phyloP scores from a whole-genome alignment of 37 sponge, comb jelly and placozoan species.

The Petrosia ficiformis region DNA sequence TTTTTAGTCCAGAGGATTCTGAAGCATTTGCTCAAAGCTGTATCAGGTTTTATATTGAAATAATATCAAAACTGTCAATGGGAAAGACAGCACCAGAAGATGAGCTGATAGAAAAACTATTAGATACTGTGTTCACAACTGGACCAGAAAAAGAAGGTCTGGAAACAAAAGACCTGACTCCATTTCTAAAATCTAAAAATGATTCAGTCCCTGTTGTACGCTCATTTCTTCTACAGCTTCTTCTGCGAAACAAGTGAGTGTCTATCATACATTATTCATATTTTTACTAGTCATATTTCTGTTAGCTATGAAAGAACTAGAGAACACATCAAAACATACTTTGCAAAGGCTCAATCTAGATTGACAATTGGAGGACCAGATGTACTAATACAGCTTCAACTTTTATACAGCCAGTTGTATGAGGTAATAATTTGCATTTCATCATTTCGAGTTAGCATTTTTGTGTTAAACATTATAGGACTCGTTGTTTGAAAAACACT shows the following conservation, averaged over 20 bases:
- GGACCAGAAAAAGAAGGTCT: slow-evolving; percentile 1
- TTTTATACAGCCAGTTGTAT: neutral
- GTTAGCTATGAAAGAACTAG: neutral
- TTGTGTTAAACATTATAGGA: too few species aligned
- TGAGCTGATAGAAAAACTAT: slow-evolving; percentile 40
- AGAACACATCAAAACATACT: neutral
- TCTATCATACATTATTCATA: neutral
- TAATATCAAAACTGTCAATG: slow-evolving; percentile 52
- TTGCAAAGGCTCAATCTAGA: neutral
- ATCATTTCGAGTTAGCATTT: too few species aligned
- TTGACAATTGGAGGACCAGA: too few species aligned
- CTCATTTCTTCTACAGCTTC: slow-evolving; percentile 55
- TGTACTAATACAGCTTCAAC: neutral
- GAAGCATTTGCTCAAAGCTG: slow-evolving; percentile 12
- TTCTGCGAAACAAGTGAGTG: slow-evolving; percentile 43
- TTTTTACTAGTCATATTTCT: neutral
- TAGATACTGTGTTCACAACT: slow-evolving; percentile 40
- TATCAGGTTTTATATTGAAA: slow-evolving; percentile 42
- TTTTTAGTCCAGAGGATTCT: neutral
- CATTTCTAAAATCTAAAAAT: slow-evolving; percentile 9
- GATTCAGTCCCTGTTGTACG: slow-evolving; percentile 44
- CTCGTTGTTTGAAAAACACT: too few species aligned
- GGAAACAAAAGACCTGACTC: slow-evolving; percentile 43
- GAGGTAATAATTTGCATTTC: too few species aligned
- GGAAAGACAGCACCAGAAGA: slow-evolving; percentile 29